Conservation (phyloP, 2,888 invertebrate genomes). For the Hypomecis punctinalis region DNA sequence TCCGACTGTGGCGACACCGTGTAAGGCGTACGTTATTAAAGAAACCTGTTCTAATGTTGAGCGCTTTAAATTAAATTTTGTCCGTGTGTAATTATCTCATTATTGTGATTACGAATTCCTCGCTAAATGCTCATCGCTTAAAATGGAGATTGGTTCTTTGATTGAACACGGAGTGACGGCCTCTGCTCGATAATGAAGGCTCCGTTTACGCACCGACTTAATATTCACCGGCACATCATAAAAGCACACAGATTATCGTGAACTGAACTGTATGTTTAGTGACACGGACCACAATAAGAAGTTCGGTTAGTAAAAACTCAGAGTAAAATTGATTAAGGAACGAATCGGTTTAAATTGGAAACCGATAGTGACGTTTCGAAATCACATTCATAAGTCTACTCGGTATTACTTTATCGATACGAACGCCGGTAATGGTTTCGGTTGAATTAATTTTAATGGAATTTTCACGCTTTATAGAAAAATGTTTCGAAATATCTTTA, state of each 20-base stretch:
- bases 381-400: conserved; percentile 84
- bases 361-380: conserved; percentile 84
- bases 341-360: conserved; percentile 85
- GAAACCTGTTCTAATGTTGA: conserved; percentile 85
- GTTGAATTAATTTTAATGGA: conserved; percentile 84
- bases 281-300: conserved; percentile 71
- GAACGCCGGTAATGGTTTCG: conserved; percentile 81
- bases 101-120: conserved; percentile 84
- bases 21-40: conserved; percentile 85
- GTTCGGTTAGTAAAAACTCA: conserved; percentile 76
- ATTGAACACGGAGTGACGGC: conserved; percentile 65
- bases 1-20: conserved; percentile 81
- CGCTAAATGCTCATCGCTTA: conserved; percentile 81
- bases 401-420: conserved; percentile 84
- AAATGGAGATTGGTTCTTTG: conserved; percentile 75
- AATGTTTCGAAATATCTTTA: conserved; percentile 82
- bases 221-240: conserved; percentile 54
- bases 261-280: conserved; percentile 70
- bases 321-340: conserved; percentile 84
- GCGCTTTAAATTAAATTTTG: conserved; percentile 85
- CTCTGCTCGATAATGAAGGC: conserved; percentile 63
- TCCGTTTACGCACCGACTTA: conserved; percentile 54
- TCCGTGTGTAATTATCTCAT: conserved; percentile 85
- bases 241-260: conserved; percentile 66
- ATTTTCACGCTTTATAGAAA: conserved; percentile 83